Evolutionary conservation across 2,113 vertebrate species (phyloP).

Genomic region (Aramus guarauna): DNA sequence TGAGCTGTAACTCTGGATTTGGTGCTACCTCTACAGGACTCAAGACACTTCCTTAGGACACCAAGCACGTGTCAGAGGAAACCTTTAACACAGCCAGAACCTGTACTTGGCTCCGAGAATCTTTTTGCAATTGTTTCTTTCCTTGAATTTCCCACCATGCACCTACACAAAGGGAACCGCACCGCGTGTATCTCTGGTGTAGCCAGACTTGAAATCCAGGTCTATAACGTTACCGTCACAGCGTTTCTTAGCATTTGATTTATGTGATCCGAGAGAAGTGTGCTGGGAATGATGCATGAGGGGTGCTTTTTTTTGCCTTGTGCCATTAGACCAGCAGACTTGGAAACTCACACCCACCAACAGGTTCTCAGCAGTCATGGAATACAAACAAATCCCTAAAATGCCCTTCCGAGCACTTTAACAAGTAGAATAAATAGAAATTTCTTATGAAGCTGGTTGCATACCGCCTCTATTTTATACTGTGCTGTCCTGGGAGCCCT

Average conservation of each 20-base stretch:
- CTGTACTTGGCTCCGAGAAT: background rate
- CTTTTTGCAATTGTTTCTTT: background rate
- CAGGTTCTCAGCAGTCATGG: background rate
- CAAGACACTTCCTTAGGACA: background rate
- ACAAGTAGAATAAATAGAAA: background rate
- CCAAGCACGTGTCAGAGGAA: background rate
- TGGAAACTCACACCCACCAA: background rate
- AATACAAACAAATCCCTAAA: background rate
- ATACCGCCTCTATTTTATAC: background rate
- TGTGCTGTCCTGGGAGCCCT: background rate
- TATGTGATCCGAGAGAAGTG: fast-evolving
- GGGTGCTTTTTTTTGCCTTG: background rate
- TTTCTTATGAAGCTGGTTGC: background rate
- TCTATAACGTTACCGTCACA: fast-evolving
- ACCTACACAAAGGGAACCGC: background rate
- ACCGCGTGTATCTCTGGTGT: fast-evolving
- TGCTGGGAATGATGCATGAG: fast-evolving
- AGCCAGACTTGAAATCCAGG: background rate
- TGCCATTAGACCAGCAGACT: background rate
- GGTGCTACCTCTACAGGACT: background rate
- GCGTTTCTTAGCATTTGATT: background rate
- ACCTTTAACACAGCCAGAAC: background rate
- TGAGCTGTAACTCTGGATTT: background rate
- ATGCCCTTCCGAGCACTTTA: background rate
- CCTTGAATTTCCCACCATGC: background rate